These are phyloP conservation scores for Metellina segmentata DNA, from an alignment of 2,888 invertebrate genomes.

Conservation along the genomic window DNA sequence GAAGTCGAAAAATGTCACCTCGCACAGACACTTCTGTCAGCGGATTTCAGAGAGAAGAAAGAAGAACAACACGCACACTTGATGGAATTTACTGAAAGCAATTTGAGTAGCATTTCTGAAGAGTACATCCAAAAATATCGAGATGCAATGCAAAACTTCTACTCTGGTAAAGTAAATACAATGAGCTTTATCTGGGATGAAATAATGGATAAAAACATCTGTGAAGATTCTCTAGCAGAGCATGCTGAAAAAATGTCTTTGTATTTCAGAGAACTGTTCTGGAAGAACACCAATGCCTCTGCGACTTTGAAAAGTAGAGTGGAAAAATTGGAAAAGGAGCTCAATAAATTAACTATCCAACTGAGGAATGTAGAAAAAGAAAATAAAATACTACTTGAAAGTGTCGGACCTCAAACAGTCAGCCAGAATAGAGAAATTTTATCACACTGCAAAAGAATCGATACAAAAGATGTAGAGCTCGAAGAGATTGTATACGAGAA, in stretches of 20 bases:
- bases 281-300: conserved; percentile 40
- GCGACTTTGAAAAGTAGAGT: not conserved
- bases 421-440: too few relatives aligned
- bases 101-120: not conserved
- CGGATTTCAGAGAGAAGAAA: conserved; percentile 1
- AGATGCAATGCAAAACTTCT: not conserved
- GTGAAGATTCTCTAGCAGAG: not conserved
- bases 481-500: conserved; percentile 33
- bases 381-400: conserved; percentile 25
- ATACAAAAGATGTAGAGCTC: not conserved
- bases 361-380: not conserved
- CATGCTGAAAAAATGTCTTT: not conserved
- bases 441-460: too few relatives aligned
- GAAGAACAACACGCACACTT: not conserved
- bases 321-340: conserved; percentile 9
- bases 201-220: not conserved
- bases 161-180: not conserved
- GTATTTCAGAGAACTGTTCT: conserved; percentile 52
- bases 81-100: not conserved
- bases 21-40: not conserved
- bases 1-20: not conserved
- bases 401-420: not conserved
- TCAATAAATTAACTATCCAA: not conserved
- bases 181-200: conserved; percentile 2
- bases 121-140: conserved; percentile 7